phyloP scores from a whole-genome alignment of 2,113 vertebrate species.

The Pitta sordida region DNA sequence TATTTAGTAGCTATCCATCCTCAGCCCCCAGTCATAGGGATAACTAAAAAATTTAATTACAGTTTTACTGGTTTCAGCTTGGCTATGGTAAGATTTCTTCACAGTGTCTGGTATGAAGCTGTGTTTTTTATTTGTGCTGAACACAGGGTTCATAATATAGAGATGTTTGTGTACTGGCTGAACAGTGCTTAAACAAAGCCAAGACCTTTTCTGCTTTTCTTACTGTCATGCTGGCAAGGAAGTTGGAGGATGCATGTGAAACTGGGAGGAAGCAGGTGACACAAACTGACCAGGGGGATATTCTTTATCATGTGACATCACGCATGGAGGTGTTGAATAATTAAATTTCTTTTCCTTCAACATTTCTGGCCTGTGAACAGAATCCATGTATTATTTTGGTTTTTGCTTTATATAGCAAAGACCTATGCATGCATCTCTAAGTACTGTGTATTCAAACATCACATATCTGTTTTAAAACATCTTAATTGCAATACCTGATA shows the following conservation, averaged over 20 bases:
- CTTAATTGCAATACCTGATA: not conserved
- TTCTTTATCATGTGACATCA: accelerated
- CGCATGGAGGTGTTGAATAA: not conserved
- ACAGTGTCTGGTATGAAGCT: too few relatives aligned
- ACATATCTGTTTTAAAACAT: not conserved
- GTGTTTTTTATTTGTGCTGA: too few relatives aligned
- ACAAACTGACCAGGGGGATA: too few relatives aligned
- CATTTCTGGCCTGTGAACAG: not conserved
- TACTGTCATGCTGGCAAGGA: too few relatives aligned
- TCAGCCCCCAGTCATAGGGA: not conserved
- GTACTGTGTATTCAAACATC: not conserved
- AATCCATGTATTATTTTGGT: not conserved
- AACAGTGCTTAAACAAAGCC: too few relatives aligned
- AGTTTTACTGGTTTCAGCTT: not conserved
- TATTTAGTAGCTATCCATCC: not conserved
- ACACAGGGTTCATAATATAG: too few relatives aligned
- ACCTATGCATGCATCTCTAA: not conserved
- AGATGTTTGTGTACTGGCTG: too few relatives aligned
- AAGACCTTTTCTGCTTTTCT: too few relatives aligned
- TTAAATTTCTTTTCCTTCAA: not conserved
- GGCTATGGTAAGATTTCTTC: too few relatives aligned
- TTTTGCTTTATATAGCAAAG: not conserved
- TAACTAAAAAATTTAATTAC: not conserved
- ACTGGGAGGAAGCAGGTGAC: accelerated
- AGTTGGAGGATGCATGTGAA: not conserved